Percentiles rank a stretch among this genome's conserved stretches.
phyloP scores from a whole-genome alignment of 1,140 invertebrate genomes.

The Sycobia sp. region DNA sequence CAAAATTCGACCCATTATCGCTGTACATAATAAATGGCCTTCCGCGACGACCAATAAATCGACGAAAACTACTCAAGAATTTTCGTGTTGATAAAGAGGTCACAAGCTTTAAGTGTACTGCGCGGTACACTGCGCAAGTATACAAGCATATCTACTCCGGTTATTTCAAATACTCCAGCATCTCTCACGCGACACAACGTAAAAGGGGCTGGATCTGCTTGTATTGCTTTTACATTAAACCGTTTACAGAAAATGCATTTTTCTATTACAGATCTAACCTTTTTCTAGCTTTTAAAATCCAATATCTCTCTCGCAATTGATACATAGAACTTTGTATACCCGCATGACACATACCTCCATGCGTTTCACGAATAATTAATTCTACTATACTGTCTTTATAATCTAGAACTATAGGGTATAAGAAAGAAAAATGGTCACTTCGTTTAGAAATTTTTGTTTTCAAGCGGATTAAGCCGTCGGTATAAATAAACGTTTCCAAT shows the following conservation, averaged over 20 bases:
- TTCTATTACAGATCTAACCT: conserved; percentile 37
- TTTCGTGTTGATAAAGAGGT: conserved; percentile 36
- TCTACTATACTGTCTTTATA: no score
- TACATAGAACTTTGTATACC: conserved; percentile 31
- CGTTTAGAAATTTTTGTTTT: conserved; percentile 38
- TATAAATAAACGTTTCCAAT: no score
- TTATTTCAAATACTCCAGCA: conserved; percentile 36
- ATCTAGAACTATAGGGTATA: no score
- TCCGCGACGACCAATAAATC: conserved; percentile 41
- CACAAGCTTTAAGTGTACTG: conserved; percentile 45
- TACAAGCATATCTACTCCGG: conserved; percentile 43
- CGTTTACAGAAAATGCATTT: conserved; percentile 42
- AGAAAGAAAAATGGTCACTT: conserved; percentile 29
- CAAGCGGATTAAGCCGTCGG: no score
- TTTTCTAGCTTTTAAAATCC: conserved; percentile 33
- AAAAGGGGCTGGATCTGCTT: conserved; percentile 36
- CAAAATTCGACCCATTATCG: no score
- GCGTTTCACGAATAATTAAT: conserved; percentile 34
- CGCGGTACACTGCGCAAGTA: conserved; percentile 43
- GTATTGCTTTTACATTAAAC: no score
- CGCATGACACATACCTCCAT: conserved; percentile 35
- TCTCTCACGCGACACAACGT: conserved; percentile 37
- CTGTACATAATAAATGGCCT: conserved; percentile 44
- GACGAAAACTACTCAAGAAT: conserved; percentile 36
- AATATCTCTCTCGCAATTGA: conserved; percentile 34